Conservation (phyloP, 1,140 invertebrate genomes). For the Drosophila dunni region DNA sequence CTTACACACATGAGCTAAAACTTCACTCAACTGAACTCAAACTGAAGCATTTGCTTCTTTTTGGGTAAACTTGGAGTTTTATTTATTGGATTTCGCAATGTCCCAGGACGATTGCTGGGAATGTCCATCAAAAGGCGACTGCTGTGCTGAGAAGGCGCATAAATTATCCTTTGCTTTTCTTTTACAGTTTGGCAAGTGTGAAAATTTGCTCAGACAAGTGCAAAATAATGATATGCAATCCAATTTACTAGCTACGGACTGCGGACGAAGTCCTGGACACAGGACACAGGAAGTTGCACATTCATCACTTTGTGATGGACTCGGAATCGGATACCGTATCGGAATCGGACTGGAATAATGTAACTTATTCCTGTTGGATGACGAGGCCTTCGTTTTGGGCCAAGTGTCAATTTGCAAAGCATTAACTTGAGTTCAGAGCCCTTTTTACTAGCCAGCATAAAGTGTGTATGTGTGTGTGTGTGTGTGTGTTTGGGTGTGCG, state of each 20-base stretch:
- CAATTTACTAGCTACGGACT: constrained; percentile 58
- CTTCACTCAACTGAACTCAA: constrained; percentile 7
- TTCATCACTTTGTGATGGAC: constrained; percentile 79
- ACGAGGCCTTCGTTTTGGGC: constrained; percentile 11
- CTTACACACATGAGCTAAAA: constrained; percentile 53
- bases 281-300: constrained; percentile 73
- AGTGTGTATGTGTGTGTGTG: neutral
- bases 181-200: constrained; percentile 56
- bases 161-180: constrained; percentile 70
- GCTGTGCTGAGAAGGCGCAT: constrained; percentile 62
- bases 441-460: constrained; percentile 23
- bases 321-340: constrained; percentile 1
- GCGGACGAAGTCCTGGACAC: constrained; percentile 49
- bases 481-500: constrained; percentile 10
- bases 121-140: constrained; percentile 60
- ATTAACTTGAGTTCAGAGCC: constrained; percentile 53
- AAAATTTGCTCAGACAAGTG: constrained; percentile 79
- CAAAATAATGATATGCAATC: constrained; percentile 83
- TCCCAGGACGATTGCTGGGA: constrained; percentile 57
- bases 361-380: neutral
- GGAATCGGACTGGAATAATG: constrained; percentile 1
- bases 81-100: constrained; percentile 71
- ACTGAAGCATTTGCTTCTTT: neutral
- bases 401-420: constrained; percentile 80
- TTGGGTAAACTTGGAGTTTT: constrained; percentile 32